Base-by-base conservation (phyloP, 64 coral and sea anemone genomes). In the Actinia equina region DNA sequence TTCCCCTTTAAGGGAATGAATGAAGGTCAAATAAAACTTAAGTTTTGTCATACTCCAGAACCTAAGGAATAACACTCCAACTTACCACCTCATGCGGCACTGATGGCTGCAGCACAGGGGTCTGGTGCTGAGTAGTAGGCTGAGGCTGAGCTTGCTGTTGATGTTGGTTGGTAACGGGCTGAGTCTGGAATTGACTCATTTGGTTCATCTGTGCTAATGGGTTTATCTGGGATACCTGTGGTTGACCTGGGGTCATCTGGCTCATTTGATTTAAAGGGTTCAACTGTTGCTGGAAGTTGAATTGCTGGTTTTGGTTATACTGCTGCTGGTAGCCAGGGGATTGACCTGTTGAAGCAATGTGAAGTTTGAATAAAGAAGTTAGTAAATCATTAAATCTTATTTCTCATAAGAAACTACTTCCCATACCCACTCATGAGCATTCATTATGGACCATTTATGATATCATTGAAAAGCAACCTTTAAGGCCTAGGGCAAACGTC, bases 211-310 rank as follows among this genome's bases (percentile, higher is more conserved):
- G 94, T 70, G 67, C 71, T 10, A 77, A 52, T 83, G 79, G 94
- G 43, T 93, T 86, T n/a, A 81, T 90, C 37, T 82, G 86, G 44
- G 93, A 88, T 37, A 86, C 89, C 42, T 88, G 86, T 64, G 85
- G 94, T 85, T 89, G 87, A 3, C 82, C 81, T 17, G 85, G 86
- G 77, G 58, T 92, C 13, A 92, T 82, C 26, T 92, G 90, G n/a
- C 86, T 87, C 27, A 92, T 85, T 43, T 85, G 83, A 22, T 19
- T 51, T 23, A 82, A 49, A 17, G 80, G 89, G 77, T 77, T 92
- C 18, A 92, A 83, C 11, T 86, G 84, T 56, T 65, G 90, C 61
- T 92, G 90, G 85, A 92, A 92, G 85, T 83, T 92, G 53, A 92
- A 92, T 25, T 92, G 90, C 15, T 89, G 87, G 77, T 20, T 82